Conservation (phyloP, 2,797 vertebrate genomes). For the Spinus olivaceus region DNA sequence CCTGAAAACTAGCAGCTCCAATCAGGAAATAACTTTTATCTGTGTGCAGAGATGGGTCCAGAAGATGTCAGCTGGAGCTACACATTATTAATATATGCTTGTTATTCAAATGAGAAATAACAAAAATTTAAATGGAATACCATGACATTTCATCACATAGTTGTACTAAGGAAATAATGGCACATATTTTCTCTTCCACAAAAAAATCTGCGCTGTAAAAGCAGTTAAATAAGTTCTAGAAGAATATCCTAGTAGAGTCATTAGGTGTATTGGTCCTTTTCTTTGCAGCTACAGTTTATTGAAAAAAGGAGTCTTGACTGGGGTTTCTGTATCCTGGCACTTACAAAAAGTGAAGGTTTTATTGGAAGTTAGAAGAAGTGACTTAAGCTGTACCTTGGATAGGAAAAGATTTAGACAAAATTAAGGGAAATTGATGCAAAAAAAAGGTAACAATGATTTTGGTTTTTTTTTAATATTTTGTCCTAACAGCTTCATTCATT, state of each 20-base stretch:
- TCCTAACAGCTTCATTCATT: background rate
- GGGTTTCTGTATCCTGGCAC: background rate
- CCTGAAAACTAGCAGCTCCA: background rate
- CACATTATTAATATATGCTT: background rate
- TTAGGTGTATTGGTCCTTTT: background rate
- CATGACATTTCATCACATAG: background rate
- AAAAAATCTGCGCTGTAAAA: background rate
- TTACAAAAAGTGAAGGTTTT: background rate
- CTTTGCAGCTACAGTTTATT: background rate
- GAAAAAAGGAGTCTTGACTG: background rate
- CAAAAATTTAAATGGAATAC: background rate
- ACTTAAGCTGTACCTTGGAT: background rate
- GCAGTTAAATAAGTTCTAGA: background rate
- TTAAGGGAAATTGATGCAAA: background rate
- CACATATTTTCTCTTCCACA: background rate
- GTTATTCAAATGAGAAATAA: background rate
- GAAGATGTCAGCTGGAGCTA: background rate
- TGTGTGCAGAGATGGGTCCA: background rate
- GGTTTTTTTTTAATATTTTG: background rate
- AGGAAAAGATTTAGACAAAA: background rate
- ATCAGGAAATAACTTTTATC: background rate
- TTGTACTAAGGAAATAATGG: background rate
- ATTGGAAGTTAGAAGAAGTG: background rate
- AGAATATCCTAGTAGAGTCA: background rate
- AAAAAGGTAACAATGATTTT: fast-evolving